Evolutionary conservation across 2,113 vertebrate species (phyloP).

Genomic region (Poecile atricapillus): DNA sequence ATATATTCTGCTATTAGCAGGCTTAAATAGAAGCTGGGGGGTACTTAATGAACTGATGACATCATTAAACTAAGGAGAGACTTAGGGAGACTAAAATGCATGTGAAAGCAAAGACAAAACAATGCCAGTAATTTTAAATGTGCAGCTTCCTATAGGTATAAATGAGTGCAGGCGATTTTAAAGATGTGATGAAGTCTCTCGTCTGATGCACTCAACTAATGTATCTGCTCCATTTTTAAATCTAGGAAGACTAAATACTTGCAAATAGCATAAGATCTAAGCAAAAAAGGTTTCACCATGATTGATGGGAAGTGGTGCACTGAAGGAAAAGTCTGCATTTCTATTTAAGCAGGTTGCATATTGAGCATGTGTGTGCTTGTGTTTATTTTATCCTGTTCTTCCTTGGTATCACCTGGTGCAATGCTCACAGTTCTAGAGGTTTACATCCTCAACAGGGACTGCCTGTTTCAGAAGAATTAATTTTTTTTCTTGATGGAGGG

Average conservation of each 20-base stretch:
- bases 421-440: neutral
- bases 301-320: neutral
- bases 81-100: neutral
- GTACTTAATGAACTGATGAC: neutral
- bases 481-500: neutral
- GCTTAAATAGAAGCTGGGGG: neutral
- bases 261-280: neutral
- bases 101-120: neutral
- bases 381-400: neutral
- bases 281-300: neutral
- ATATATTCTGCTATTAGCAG: neutral
- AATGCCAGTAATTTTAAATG: neutral
- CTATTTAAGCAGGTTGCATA: neutral
- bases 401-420: neutral
- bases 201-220: neutral
- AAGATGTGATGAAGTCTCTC: neutral
- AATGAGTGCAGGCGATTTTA: neutral
- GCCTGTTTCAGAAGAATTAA: neutral
- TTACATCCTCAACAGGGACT: neutral
- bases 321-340: neutral
- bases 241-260: neutral
- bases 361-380: neutral
- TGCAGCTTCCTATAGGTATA: slow-evolving; percentile 1
- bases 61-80: neutral
- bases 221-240: neutral